Conservation (phyloP, 2,113 vertebrate species). For the Acrocephalus arundinaceus region DNA sequence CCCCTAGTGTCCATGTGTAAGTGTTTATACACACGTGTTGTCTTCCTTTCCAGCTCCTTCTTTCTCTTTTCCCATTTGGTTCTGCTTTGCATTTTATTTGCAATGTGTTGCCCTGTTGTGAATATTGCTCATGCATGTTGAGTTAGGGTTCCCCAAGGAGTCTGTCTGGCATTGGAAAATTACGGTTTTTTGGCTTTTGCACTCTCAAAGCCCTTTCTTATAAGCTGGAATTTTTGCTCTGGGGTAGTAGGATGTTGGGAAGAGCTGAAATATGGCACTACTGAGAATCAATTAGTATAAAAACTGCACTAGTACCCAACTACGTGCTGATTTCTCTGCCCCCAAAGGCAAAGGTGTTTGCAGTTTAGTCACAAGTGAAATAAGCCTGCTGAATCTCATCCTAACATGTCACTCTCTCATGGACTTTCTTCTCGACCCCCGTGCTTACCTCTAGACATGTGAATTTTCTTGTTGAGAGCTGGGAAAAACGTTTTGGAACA, state of each 20-base stretch:
- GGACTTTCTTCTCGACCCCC: background rate
- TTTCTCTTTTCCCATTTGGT: conserved; percentile 45
- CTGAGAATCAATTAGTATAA: conserved; percentile 16
- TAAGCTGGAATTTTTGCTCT: background rate
- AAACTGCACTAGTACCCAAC: background rate
- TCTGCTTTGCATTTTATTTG: conserved; percentile 50
- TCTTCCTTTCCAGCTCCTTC: background rate
- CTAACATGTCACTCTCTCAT: background rate
- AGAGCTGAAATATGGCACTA: conserved; percentile 16
- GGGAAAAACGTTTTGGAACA: background rate
- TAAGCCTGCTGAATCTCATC: background rate
- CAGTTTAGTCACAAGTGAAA: conserved; percentile 45
- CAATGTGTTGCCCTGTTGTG: conserved; percentile 24
- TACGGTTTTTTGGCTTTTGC: conserved; percentile 3
- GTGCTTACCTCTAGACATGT: background rate
- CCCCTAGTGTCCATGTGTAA: background rate
- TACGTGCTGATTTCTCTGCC: background rate
- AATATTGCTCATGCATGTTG: conserved; percentile 51
- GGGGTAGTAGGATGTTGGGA: conserved; percentile 4
- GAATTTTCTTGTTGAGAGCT: background rate
- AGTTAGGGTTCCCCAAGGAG: conserved; percentile 41
- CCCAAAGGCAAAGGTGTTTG: background rate
- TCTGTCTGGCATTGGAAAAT: conserved; percentile 3
- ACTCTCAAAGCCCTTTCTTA: conserved; percentile 10
- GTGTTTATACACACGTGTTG: background rate